Base-by-base conservation (phyloP, 2,888 invertebrate species). In the Panzeria rudis region DNA sequence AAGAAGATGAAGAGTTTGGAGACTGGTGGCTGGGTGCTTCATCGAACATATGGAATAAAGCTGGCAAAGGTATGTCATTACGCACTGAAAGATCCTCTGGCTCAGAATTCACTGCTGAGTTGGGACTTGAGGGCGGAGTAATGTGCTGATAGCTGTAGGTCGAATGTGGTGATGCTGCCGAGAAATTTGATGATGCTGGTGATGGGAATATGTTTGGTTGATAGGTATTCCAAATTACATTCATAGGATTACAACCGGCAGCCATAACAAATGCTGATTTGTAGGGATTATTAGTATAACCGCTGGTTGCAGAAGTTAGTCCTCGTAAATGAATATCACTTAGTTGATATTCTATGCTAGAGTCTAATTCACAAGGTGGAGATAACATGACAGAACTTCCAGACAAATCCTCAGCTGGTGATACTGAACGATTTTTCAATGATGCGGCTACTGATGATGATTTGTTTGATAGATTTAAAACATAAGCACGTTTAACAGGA, bases 41-140 rank as follows among this genome's bases (percentile, higher is more conserved):
- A 7, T 90, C 89, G 86, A 90, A 89, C 50, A 89, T 84, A 69
- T 92, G 91, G 86, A 89, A 91, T 17, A 92, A 83, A 17, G 91
- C 92, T 15, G 91, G 91, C 86, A 92, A 78, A 32, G 92, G 92
- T 73, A 92, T 92, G 83, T 91, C 91, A 84, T 87, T 91, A 80
- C 91, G 90, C 77, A 91, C 87, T 13, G 92, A 90, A 76, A 92
- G 90, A 89, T 92, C 92, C 88, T 92, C 92, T 1, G 92, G 92
- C 62, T 92, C 92, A 75, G 91, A 89, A 64, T 89, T 87, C 35
- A 84, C 86, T 7, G 90, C 90, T 86, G 92, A 91, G 64, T 88
- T 88, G 71, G 92, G 91, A 88, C 91, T 91, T 83, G 91, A 89
- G 29, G 92, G 92, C 62, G 92, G 92, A 20, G 92, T 92, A 86